These are phyloP conservation scores for Epicauta chinensis DNA, from an alignment of 1,140 invertebrate genomes.

Conservation along the genomic window DNA sequence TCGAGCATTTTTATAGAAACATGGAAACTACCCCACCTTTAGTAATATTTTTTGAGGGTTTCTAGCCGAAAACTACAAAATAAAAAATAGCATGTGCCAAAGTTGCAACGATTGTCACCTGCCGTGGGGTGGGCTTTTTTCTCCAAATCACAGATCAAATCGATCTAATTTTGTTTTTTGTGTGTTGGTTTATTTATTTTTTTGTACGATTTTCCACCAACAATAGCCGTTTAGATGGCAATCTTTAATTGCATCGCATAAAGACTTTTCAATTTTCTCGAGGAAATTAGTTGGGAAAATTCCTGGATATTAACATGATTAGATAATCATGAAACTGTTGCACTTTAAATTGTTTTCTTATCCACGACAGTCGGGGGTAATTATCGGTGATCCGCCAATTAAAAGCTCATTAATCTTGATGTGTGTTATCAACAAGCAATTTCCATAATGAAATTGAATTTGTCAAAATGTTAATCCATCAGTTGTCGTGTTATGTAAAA, in stretches of 20 bases:
- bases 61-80: background rate
- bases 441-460: conserved; percentile 15
- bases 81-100: conserved; percentile 20
- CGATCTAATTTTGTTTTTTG: no score
- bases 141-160: no score
- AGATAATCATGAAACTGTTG: background rate
- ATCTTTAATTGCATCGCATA: no score
- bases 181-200: no score
- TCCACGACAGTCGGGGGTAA: background rate
- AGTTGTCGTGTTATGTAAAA: background rate
- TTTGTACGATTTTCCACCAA: no score
- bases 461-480: conserved; percentile 6
- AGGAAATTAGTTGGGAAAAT: conserved; percentile 10
- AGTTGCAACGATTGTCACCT: conserved; percentile 11
- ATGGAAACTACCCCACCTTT: conserved; percentile 10
- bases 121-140: conserved; percentile 10
- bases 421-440: conserved; percentile 6
- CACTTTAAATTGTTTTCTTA: background rate
- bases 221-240: no score
- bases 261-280: background rate
- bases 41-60: conserved; percentile 19
- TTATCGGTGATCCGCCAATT: conserved; percentile 9
- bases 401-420: conserved; percentile 14
- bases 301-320: no score
- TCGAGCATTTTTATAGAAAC: background rate